These are phyloP conservation scores for Mamestra brassicae DNA, from an alignment of 2,888 invertebrate species.

Conservation along the genomic window DNA sequence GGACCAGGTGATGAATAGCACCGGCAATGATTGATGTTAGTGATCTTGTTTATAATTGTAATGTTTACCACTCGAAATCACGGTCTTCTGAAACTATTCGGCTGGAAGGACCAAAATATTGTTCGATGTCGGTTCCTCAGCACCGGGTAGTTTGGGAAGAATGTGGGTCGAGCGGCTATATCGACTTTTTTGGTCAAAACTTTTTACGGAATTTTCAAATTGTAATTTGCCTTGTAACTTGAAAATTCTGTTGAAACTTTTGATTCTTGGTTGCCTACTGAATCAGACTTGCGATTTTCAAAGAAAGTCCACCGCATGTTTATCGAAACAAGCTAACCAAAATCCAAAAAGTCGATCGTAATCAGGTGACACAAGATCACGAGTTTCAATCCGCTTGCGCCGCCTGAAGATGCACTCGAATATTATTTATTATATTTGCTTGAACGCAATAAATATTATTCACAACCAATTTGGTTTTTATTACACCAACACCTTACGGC, in stretches of 20 bases:
- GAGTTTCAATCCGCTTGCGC: constrained; percentile 81
- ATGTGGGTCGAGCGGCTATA: constrained; percentile 29
- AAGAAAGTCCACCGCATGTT: constrained; percentile 15
- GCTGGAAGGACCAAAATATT: constrained; percentile 26
- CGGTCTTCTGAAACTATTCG: constrained; percentile 16
- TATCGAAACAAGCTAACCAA: constrained; percentile 29
- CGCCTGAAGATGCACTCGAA: constrained; percentile 81
- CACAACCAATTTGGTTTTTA: constrained; percentile 89
- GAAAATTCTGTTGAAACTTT: constrained; percentile 53
- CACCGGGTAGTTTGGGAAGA: neutral
- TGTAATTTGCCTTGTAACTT: constrained; percentile 36
- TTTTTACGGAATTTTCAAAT: constrained; percentile 53
- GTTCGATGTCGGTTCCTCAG: constrained; percentile 21
- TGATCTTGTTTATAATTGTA: constrained; percentile 81
- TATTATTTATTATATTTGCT: constrained; percentile 83
- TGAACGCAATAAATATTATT: constrained; percentile 88
- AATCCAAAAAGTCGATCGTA: constrained; percentile 57
- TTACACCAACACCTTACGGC: constrained; percentile 89
- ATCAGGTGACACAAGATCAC: constrained; percentile 80
- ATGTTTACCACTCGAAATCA: constrained; percentile 28
- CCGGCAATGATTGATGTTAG: constrained; percentile 84
- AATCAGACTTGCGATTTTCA: constrained; percentile 10
- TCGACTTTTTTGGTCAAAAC: constrained; percentile 54
- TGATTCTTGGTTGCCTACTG: constrained; percentile 46
- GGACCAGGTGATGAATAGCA: constrained; percentile 89